These are phyloP conservation scores for Sarcophaga subvicina DNA, from an alignment of 2,888 invertebrate species.

Conservation along the genomic window DNA sequence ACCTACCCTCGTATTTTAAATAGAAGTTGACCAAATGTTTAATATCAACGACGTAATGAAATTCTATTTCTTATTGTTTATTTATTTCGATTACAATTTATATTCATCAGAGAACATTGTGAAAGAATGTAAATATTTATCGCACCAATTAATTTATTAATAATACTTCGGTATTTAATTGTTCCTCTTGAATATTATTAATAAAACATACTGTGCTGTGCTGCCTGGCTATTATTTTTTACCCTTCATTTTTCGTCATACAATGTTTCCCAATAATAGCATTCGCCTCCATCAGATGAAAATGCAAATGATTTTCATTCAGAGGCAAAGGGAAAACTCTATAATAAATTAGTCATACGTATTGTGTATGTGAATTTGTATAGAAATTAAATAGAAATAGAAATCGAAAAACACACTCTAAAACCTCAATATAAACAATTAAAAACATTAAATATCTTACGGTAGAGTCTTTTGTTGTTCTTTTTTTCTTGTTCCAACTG, in stretches of 20 bases:
- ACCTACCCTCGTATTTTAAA: too few species aligned
- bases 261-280: slow-evolving; percentile 39
- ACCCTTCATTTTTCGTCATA: slow-evolving; percentile 58
- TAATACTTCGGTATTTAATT: slow-evolving; percentile 23
- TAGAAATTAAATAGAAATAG: too few species aligned
- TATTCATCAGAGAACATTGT: slow-evolving; percentile 58
- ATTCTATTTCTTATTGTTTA: background rate
- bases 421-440: slow-evolving; percentile 50
- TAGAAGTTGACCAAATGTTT: slow-evolving; percentile 54
- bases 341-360: too few species aligned
- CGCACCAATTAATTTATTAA: slow-evolving; percentile 62
- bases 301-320: background rate
- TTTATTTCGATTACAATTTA: slow-evolving; percentile 66
- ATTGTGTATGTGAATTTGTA: too few species aligned
- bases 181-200: slow-evolving; percentile 49
- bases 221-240: slow-evolving; percentile 15
- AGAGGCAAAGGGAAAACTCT: background rate
- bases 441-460: slow-evolving; percentile 60
- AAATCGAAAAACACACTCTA: background rate
- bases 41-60: slow-evolving; percentile 11
- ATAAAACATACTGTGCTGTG: slow-evolving; percentile 13
- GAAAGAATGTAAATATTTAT: slow-evolving; percentile 66
- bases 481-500: slow-evolving; percentile 14
- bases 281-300: background rate
- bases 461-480: slow-evolving; percentile 33